Base-by-base conservation (phyloP, 2,888 invertebrate genomes). In the Ecdyonurus torrentis region DNA sequence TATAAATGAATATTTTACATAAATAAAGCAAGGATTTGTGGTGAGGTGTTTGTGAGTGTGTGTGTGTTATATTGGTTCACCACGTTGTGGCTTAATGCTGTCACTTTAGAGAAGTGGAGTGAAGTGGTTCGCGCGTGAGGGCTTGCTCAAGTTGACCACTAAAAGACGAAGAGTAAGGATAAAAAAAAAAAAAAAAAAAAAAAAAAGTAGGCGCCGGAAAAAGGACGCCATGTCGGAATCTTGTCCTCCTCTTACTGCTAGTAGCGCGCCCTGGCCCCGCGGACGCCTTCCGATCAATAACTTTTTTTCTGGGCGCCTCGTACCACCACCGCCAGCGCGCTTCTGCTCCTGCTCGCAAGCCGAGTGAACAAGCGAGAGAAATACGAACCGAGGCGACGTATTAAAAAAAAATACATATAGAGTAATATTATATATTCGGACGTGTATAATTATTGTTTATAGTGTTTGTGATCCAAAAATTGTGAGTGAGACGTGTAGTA, bases 301-400 rank as follows among this genome's bases (percentile, higher is more conserved):
- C 55, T 55, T 55, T 55, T 55, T 55, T 55, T 55, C 55, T 55
- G 55, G 55, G 55, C 55, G 55, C 55, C 55, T 55, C 55, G 55
- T 55, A 55, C 55, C 55, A 55, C 10, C 50, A 50, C 19, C 55
- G 22, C 19, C 55, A 55, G 55, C 55, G 55, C 37, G 55, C 55
- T n/a, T n/a, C 55, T n/a, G 55, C 55, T 20, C 5, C 15, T 55
- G 19, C 55, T 7, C 19, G 19, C 50, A 18, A 50, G 50, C 18
- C 10, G 18, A 50, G 50, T 18, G 50, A 50, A 50, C 7, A 18
- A 55, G 55, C 7, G 55, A 55, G 55, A 55, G 55, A 55, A 22
- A 7, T 5, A 55, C 19, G 55, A 55, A 37, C 37, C 7, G 37
- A 10, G 37, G 37, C 37, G 37, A 37, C 37, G 37, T 15, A 37